phyloP scores from a whole-genome alignment of 2,797 vertebrate species.

The Rhynchotus rufescens region DNA sequence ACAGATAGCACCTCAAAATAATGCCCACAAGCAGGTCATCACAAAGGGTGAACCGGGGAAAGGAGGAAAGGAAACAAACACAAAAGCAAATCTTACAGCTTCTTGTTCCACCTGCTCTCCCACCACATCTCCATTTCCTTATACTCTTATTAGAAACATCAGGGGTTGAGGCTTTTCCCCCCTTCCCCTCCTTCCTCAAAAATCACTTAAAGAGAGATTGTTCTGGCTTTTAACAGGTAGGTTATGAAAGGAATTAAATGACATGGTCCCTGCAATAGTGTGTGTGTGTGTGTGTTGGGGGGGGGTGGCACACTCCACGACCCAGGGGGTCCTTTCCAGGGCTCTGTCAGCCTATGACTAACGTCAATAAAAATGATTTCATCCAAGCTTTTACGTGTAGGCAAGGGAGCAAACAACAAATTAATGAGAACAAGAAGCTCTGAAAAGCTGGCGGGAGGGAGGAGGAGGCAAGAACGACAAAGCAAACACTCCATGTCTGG shows the following conservation, averaged over 20 bases:
- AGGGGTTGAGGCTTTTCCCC: background rate
- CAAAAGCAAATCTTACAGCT: background rate
- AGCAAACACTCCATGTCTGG: background rate
- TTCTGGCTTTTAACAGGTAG: conserved; percentile 26
- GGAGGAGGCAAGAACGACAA: background rate
- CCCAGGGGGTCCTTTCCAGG: conserved; percentile 6
- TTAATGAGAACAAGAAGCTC: conserved; percentile 46
- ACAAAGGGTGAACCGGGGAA: background rate
- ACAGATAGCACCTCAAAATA: background rate
- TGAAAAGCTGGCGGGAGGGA: background rate
- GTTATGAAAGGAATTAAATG: conserved; percentile 51
- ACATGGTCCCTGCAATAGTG: background rate
- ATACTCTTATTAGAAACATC: background rate
- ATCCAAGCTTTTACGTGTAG: conserved; percentile 5
- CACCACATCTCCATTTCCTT: background rate
- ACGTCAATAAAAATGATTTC: conserved; percentile 24
- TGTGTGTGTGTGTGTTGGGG: too few species aligned
- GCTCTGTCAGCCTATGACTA: conserved; percentile 42
- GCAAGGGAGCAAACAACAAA: conserved; percentile 47
- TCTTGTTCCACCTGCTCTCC: background rate
- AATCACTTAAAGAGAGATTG: conserved; percentile 11
- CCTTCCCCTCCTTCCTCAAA: background rate
- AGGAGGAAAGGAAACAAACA: background rate
- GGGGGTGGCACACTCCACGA: background rate
- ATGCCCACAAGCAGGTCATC: background rate